These are phyloP conservation scores for Chirona hameri DNA, from an alignment of 2,888 invertebrate genomes.

Conservation along the genomic window DNA sequence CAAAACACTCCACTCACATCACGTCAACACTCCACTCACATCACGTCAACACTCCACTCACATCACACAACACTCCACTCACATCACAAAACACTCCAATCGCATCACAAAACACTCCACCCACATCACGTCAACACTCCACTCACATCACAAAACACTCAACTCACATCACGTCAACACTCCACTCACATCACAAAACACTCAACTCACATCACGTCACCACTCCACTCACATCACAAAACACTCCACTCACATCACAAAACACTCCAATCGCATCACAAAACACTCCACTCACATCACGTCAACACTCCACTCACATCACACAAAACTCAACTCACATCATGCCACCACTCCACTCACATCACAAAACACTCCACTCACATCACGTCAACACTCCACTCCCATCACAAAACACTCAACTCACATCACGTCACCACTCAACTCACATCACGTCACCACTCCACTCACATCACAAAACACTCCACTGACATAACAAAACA, in stretches of 20 bases:
- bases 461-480: conserved; percentile 36
- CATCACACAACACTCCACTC: conserved; percentile 35
- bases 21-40: conserved; percentile 36
- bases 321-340: conserved; percentile 36
- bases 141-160: conserved; percentile 36
- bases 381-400: conserved; percentile 37
- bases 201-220: conserved; percentile 36
- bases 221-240: conserved; percentile 36
- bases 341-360: too few relatives aligned
- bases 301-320: conserved; percentile 36
- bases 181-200: conserved; percentile 36
- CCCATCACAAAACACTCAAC: too few relatives aligned
- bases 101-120: too few relatives aligned
- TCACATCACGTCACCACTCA: conserved; percentile 36
- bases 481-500: too few relatives aligned
- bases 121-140: conserved; percentile 36
- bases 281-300: conserved; percentile 36
- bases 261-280: too few relatives aligned
- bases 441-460: conserved; percentile 37
- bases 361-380: conserved; percentile 35
- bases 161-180: conserved; percentile 37
- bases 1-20: conserved; percentile 35
- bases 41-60: conserved; percentile 35
- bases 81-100: too few relatives aligned
- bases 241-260: conserved; percentile 36